These are phyloP conservation scores for Mycteria americana DNA, from an alignment of 2,797 vertebrate genomes.

Conservation along the genomic window DNA sequence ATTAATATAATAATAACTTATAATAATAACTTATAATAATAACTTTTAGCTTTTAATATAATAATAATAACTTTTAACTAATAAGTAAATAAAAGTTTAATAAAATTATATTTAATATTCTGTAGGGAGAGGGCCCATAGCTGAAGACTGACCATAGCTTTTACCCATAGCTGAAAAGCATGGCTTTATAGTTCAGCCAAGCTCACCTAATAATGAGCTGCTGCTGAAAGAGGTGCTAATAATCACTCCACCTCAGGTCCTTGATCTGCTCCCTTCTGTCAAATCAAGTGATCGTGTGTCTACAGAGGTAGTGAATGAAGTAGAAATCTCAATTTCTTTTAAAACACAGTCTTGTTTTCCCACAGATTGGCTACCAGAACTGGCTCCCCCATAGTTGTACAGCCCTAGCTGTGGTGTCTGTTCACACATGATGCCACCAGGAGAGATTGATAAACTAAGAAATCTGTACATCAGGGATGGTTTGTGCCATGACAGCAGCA, in stretches of 20 bases:
- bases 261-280: neutral
- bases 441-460: neutral
- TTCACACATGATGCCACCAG: neutral
- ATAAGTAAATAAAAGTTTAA: too few species aligned
- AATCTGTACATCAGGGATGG: neutral
- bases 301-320: neutral
- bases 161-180: neutral
- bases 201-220: neutral
- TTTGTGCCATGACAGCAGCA: neutral
- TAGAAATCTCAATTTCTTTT: neutral
- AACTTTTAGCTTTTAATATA: too few species aligned
- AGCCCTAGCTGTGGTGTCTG: neutral
- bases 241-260: neutral
- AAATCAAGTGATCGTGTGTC: neutral
- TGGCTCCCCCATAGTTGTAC: neutral
- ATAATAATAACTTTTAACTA: too few species aligned
- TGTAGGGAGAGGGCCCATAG: neutral
- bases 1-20: too few species aligned
- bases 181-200: neutral
- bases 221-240: neutral
- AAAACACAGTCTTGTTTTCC: neutral
- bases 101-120: neutral
- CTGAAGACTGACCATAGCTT: too few species aligned
- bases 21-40: too few species aligned
- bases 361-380: neutral